These are phyloP conservation scores for Mugil cephalus DNA, from an alignment of 2,113 vertebrate genomes.

Conservation along the genomic window DNA sequence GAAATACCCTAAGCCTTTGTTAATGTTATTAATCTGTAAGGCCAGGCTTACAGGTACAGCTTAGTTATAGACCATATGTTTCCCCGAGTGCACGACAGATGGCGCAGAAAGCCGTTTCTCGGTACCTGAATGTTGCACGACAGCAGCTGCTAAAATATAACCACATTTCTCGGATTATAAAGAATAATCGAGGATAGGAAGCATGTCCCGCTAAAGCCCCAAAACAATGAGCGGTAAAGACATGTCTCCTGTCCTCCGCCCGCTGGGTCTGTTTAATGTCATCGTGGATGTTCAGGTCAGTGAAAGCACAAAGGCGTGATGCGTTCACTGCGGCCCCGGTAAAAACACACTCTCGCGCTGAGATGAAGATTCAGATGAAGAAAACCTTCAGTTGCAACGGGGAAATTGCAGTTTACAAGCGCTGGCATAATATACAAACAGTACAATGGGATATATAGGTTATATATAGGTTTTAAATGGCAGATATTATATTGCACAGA, in stretches of 20 bases:
- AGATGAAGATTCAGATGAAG: no score
- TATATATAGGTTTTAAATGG: no score
- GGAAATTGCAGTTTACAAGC: no score
- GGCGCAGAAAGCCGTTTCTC: slow-evolving; percentile 45
- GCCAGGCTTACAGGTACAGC: background rate
- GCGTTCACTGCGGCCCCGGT: slow-evolving; percentile 43
- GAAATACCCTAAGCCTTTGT: background rate
- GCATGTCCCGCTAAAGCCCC: background rate
- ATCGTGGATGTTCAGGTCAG: slow-evolving; percentile 21
- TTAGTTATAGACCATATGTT: background rate
- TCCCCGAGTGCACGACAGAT: slow-evolving; percentile 46
- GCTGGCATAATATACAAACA: no score
- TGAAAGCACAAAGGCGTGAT: slow-evolving; percentile 41
- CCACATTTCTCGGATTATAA: background rate
- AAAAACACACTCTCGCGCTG: no score
- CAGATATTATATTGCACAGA: no score
- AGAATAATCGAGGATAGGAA: background rate
- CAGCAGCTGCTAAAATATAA: background rate
- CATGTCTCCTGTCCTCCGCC: background rate
- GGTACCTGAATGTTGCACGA: background rate
- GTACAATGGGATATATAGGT: no score
- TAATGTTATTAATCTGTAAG: background rate
- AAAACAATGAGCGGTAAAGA: background rate
- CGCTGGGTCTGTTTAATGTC: background rate
- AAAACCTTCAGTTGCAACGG: no score